Percentiles rank a stretch among this genome's conserved stretches.
These are phyloP conservation scores for Trachelus troglodyta DNA, from an alignment of 2,888 invertebrate genomes.

Conservation along the genomic window DNA sequence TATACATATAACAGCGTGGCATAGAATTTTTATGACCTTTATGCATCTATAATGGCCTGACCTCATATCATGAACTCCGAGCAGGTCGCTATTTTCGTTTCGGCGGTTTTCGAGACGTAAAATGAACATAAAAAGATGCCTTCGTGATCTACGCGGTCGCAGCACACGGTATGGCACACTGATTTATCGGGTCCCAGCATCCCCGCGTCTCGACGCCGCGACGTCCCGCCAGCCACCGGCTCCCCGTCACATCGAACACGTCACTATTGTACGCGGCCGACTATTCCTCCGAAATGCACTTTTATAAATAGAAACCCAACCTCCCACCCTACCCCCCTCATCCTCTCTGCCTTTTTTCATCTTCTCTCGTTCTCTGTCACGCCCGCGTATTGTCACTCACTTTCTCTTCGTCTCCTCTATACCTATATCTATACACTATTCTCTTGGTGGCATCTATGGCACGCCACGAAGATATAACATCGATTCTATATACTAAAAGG, in stretches of 20 bases:
- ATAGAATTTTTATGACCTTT: slow-evolving; percentile 3
- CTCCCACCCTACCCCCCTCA: background rate
- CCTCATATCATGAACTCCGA: slow-evolving; percentile 24
- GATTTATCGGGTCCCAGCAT: slow-evolving; percentile 48
- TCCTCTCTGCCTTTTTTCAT: background rate
- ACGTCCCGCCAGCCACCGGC: slow-evolving; percentile 13
- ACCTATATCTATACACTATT: background rate
- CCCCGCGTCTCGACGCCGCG: slow-evolving; percentile 28
- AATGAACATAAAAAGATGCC: slow-evolving; percentile 43
- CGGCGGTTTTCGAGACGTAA: slow-evolving; percentile 43
- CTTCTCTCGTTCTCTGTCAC: background rate
- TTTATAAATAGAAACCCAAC: slow-evolving; percentile 41
- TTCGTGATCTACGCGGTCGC: slow-evolving; percentile 43
- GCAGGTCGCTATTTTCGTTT: slow-evolving; percentile 41
- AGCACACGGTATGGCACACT: slow-evolving; percentile 39
- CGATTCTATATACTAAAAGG: slow-evolving; percentile 12
- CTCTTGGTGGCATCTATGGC: background rate
- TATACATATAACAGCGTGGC: background rate
- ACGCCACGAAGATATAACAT: background rate
- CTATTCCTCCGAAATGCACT: slow-evolving; percentile 43
- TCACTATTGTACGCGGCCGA: slow-evolving; percentile 39
- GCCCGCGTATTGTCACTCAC: background rate
- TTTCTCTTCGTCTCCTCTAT: background rate
- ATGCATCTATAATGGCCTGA: slow-evolving; percentile 7
- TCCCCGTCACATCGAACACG: slow-evolving; percentile 39